phyloP scores from a whole-genome alignment of 2,113 vertebrate species.

The Noturus placidus region DNA sequence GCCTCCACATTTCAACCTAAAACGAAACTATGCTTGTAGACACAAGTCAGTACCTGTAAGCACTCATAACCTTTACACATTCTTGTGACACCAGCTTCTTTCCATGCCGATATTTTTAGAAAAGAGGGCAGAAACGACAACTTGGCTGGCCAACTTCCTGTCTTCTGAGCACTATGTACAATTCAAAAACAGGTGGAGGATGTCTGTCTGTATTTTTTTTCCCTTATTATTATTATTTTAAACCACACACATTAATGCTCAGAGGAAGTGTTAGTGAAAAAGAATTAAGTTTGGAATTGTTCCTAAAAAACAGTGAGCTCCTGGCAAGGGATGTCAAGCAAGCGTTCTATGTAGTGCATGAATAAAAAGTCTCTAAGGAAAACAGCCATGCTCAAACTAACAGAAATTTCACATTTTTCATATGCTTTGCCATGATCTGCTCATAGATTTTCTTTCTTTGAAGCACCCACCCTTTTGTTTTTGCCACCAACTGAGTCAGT shows the following conservation, averaged over 20 bases:
- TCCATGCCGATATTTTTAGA: conserved; percentile 38
- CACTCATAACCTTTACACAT: conserved; percentile 26
- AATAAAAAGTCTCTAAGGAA: not conserved
- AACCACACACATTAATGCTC: conserved; percentile 24
- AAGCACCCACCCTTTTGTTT: not conserved
- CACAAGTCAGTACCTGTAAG: conserved; percentile 8
- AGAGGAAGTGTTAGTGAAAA: conserved; percentile 21
- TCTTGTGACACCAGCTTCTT: conserved; percentile 26
- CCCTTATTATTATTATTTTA: not conserved
- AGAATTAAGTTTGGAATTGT: conserved; percentile 11
- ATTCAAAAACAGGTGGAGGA: conserved; percentile 32
- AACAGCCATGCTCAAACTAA: conserved; percentile 8
- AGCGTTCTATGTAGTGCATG: not conserved
- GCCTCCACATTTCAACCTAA: not conserved
- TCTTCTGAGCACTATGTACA: conserved; percentile 30
- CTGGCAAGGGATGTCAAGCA: conserved; percentile 1
- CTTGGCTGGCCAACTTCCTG: conserved; percentile 55
- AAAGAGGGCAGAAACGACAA: conserved; percentile 45
- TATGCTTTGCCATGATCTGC: not conserved
- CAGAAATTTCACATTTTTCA: not conserved
- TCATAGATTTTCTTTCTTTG: conserved; percentile 13
- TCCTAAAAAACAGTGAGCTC: conserved; percentile 13
- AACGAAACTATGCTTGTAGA: conserved; percentile 1
- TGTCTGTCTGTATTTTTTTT: conserved; percentile 4
- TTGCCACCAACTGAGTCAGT: conserved; percentile 22